These are phyloP conservation scores for Prochilodus magdalenae DNA, from an alignment of 2,113 vertebrate genomes.

Conservation along the genomic window DNA sequence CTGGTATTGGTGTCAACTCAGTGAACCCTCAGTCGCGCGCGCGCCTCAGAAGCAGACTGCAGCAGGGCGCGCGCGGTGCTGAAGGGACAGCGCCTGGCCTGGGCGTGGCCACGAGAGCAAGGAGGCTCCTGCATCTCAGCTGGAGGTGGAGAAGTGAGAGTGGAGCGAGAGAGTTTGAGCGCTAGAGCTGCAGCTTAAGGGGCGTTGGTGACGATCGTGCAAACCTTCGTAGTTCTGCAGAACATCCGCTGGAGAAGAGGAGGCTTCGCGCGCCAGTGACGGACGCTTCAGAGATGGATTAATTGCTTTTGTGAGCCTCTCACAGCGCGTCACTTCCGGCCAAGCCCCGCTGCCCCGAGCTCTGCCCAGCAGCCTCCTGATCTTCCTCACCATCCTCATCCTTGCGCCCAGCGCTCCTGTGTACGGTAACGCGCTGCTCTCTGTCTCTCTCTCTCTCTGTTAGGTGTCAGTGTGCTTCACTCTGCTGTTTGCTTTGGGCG, in stretches of 20 bases:
- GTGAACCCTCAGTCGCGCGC: background rate
- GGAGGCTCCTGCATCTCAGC: background rate
- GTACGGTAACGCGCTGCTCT: background rate
- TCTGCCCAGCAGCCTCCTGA: background rate
- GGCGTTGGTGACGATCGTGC: too few species aligned
- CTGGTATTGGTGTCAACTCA: too few species aligned
- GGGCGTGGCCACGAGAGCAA: constrained; percentile 63
- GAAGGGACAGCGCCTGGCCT: constrained; percentile 76
- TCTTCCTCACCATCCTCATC: background rate
- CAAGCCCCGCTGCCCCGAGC: background rate
- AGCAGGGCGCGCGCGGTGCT: constrained; percentile 64
- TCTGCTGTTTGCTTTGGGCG: background rate
- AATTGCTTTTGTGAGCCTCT: background rate
- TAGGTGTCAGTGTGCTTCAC: background rate
- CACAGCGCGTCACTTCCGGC: background rate
- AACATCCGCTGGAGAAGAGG: too few species aligned
- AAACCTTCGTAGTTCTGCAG: too few species aligned
- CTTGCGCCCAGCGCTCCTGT: background rate
- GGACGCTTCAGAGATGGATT: background rate
- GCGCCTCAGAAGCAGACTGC: background rate
- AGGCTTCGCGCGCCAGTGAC: too few species aligned
- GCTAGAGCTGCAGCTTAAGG: too few species aligned
- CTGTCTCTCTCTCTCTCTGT: too few species aligned
- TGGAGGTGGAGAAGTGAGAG: background rate
- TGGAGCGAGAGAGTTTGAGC: background rate